Percentiles rank a stretch among this genome's conserved stretches.
These are phyloP conservation scores for Girardinichthys multiradiatus DNA, from an alignment of 2,113 vertebrate species.

Conservation along the genomic window DNA sequence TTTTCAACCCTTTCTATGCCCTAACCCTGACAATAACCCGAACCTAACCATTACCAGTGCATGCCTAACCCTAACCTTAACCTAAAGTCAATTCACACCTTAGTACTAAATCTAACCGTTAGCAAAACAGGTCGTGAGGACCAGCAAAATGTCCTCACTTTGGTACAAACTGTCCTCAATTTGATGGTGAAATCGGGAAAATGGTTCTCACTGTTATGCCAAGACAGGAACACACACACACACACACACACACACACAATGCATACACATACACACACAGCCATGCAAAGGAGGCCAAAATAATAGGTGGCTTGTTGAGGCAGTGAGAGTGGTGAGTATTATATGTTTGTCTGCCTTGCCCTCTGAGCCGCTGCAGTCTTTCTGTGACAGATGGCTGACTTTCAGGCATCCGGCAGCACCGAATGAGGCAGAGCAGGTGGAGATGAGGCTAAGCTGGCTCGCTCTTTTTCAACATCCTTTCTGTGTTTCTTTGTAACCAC, in stretches of 20 bases:
- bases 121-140: too few species aligned
- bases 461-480: neutral
- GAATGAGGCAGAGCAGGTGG: neutral
- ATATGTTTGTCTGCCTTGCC: constrained; percentile 41
- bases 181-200: too few species aligned
- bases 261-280: neutral
- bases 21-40: too few species aligned
- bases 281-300: neutral
- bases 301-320: neutral
- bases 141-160: too few species aligned
- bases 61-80: too few species aligned
- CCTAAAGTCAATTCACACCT: too few species aligned
- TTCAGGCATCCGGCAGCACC: constrained; percentile 43
- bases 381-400: constrained; percentile 51
- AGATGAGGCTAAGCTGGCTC: constrained; percentile 14
- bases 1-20: too few species aligned
- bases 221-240: neutral
- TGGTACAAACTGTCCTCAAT: too few species aligned
- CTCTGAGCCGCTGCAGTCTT: constrained; percentile 33
- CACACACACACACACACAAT: neutral
- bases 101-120: too few species aligned
- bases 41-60: too few species aligned
- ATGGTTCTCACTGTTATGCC: too few species aligned
- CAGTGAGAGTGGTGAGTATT: constrained; percentile 13
- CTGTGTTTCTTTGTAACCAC: neutral